Evolutionary conservation across 2,888 invertebrate species (phyloP).

Genomic region (Lypha dubia): DNA sequence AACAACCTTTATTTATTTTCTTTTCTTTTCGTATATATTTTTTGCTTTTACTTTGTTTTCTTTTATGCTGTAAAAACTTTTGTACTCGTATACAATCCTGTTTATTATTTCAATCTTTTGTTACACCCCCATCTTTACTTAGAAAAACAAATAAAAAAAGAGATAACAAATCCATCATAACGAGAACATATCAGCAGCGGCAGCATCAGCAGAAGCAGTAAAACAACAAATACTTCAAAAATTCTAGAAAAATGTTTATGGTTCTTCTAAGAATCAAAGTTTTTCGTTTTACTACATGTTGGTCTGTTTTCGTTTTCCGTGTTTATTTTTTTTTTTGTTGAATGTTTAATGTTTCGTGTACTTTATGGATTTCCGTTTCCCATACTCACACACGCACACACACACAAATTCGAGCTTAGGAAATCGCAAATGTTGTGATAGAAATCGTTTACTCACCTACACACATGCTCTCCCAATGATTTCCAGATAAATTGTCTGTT

Average conservation of each 20-base stretch:
- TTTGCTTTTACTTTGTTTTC: neutral
- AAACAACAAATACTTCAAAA: slow-evolving; percentile 30
- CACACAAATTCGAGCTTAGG: no score
- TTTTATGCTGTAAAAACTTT: slow-evolving; percentile 7
- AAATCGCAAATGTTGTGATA: slow-evolving; percentile 62
- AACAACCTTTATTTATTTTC: slow-evolving; percentile 31
- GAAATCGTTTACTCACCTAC: slow-evolving; percentile 11
- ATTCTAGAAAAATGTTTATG: slow-evolving; percentile 45
- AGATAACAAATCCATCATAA: slow-evolving; percentile 63
- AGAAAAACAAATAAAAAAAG: slow-evolving; percentile 42
- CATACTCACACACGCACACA: no score
- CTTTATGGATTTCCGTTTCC: slow-evolving; percentile 46
- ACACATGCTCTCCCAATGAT: slow-evolving; percentile 8
- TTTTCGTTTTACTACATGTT: slow-evolving; percentile 11
- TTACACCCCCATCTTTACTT: neutral
- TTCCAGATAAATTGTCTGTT: slow-evolving; percentile 30
- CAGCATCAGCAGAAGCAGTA: slow-evolving; percentile 14
- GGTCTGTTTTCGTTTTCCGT: neutral
- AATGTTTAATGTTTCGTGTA: neutral
- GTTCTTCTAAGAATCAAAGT: slow-evolving; percentile 25
- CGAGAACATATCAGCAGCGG: slow-evolving; percentile 23
- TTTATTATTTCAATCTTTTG: neutral
- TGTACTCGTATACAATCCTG: neutral
- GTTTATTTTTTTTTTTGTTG: neutral
- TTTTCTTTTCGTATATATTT: neutral